phyloP scores from a whole-genome alignment of 2,113 vertebrate species.

The Natator depressus region DNA sequence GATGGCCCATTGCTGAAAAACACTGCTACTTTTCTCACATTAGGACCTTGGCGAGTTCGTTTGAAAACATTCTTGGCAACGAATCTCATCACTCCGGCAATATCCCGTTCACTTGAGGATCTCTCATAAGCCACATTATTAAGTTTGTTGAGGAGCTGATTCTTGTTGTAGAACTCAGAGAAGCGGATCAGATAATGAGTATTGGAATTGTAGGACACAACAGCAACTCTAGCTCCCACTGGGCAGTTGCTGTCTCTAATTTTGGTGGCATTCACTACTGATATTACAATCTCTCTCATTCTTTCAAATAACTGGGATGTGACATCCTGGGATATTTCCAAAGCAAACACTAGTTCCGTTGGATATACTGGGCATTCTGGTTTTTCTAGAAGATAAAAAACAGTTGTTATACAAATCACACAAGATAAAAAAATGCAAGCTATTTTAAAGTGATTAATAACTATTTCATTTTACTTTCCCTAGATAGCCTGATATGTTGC shows the following conservation, averaged over 20 bases:
- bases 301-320: slow-evolving; percentile 30
- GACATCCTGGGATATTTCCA: slow-evolving; percentile 57
- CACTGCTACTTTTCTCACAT: slow-evolving; percentile 56
- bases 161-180: slow-evolving; percentile 49
- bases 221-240: slow-evolving; percentile 36
- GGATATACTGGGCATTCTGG: slow-evolving; percentile 61
- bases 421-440: not conserved
- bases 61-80: slow-evolving; percentile 74
- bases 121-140: slow-evolving; percentile 34
- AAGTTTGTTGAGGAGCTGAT: slow-evolving; percentile 27
- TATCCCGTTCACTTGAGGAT: not conserved
- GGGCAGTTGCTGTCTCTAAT: slow-evolving; percentile 63
- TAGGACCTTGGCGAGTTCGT: slow-evolving; percentile 30
- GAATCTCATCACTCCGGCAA: slow-evolving; percentile 64
- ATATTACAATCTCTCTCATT: slow-evolving; percentile 53
- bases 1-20: slow-evolving; percentile 63
- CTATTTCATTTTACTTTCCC: not conserved
- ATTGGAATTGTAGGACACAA: slow-evolving; percentile 48
- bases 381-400: slow-evolving; percentile 35
- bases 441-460: not conserved
- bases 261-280: not conserved
- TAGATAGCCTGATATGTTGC: not conserved
- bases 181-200: slow-evolving; percentile 59
- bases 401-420: not conserved
- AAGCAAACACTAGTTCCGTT: slow-evolving; percentile 61